phyloP scores from a whole-genome alignment of 2,113 vertebrate species.

The Atractosteus spatula region DNA sequence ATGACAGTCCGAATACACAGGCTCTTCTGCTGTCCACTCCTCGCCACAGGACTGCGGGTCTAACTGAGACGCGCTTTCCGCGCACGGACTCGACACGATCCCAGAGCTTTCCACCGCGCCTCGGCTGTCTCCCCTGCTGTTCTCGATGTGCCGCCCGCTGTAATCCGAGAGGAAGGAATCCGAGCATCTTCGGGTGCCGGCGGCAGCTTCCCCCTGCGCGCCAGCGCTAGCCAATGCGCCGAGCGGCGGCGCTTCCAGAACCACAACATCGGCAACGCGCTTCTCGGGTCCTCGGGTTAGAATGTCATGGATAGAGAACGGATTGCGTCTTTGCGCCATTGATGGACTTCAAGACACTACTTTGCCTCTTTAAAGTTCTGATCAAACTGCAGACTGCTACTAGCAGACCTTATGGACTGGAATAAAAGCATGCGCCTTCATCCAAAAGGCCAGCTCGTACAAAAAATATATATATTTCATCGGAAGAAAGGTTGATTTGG shows the following conservation, averaged over 20 bases:
- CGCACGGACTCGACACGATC: constrained; percentile 16
- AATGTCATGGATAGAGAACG: constrained; percentile 70
- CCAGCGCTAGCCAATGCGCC: constrained; percentile 9
- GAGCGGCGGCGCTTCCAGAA: constrained; percentile 11
- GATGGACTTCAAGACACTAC: background rate
- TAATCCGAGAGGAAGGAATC: constrained; percentile 1
- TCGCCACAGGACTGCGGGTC: constrained; percentile 31
- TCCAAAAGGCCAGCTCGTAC: constrained; percentile 25
- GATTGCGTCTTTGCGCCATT: constrained; percentile 61
- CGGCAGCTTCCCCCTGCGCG: constrained; percentile 3
- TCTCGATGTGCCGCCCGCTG: background rate
- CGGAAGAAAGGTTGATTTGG: background rate
- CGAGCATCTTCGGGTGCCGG: background rate
- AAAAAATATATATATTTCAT: constrained; percentile 4
- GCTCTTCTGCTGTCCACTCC: constrained; percentile 39
- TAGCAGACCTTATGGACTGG: background rate
- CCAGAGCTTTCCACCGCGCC: constrained; percentile 8
- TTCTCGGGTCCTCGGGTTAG: constrained; percentile 49
- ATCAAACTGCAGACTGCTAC: background rate
- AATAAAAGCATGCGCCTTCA: constrained; percentile 27
- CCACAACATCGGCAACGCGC: background rate
- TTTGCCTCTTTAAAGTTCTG: constrained; percentile 19
- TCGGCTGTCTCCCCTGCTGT: constrained; percentile 9
- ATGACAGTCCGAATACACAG: constrained; percentile 18
- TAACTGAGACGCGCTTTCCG: constrained; percentile 18